phyloP scores from a whole-genome alignment of 2,888 invertebrate species.

The Nomada ferruginata region DNA sequence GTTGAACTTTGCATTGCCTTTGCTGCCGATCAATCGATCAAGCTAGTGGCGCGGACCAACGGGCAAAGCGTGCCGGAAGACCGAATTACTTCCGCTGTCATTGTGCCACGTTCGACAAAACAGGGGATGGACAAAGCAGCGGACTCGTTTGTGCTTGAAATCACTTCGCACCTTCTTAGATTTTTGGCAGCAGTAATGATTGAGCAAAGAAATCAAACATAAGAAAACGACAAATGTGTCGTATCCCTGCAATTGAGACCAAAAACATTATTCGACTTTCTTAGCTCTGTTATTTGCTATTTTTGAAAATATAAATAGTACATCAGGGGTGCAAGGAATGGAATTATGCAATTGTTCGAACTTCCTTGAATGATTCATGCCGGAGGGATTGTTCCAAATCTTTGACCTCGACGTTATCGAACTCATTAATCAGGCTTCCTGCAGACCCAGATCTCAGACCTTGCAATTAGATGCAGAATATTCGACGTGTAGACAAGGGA shows the following conservation, averaged over 20 bases:
- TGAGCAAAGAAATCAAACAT: neutral
- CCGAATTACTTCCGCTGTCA: conserved; percentile 29
- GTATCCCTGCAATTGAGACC: too few relatives aligned
- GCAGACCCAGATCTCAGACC: neutral
- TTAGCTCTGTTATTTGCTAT: too few relatives aligned
- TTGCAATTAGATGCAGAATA: neutral
- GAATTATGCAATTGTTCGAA: too few relatives aligned
- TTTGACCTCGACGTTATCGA: neutral
- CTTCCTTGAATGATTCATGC: neutral
- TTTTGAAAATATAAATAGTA: too few relatives aligned
- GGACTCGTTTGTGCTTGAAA: neutral
- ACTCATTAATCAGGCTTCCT: neutral
- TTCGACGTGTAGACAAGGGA: neutral
- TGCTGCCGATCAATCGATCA: conserved; percentile 1
- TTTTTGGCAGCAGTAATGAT: too few relatives aligned
- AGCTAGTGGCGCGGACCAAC: conserved; percentile 1
- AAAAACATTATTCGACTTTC: too few relatives aligned
- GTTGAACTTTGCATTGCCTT: conserved; percentile 7
- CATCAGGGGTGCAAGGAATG: too few relatives aligned
- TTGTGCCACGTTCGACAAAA: conserved; percentile 5
- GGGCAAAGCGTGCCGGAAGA: conserved; percentile 18
- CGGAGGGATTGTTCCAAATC: neutral
- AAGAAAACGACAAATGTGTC: too few relatives aligned
- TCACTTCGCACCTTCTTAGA: neutral
- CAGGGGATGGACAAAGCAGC: neutral